These are phyloP conservation scores for Tenthredo distinguenda DNA, from an alignment of 2,888 invertebrate genomes.

Conservation along the genomic window DNA sequence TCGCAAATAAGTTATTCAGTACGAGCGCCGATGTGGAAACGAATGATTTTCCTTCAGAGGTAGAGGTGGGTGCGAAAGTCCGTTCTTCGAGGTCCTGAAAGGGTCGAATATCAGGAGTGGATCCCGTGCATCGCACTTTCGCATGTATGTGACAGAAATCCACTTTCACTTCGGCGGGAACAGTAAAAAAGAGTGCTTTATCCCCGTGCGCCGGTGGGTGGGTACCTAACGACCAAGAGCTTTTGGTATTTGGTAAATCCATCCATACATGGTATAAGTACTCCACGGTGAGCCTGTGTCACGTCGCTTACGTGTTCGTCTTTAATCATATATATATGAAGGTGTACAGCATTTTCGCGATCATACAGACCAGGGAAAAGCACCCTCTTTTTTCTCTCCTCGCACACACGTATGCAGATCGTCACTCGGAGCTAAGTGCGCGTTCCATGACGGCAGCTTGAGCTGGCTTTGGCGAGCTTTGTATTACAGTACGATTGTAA, in stretches of 20 bases:
- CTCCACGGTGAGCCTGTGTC: neutral
- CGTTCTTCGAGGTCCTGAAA: neutral
- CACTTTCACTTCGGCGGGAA: neutral
- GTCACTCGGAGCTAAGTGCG: slow-evolving; percentile 33
- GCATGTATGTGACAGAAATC: slow-evolving; percentile 30
- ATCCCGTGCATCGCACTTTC: neutral
- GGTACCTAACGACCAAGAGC: neutral
- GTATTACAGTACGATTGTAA: slow-evolving; percentile 29
- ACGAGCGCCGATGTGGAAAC: neutral
- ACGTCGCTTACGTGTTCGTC: neutral
- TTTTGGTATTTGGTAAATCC: slow-evolving; percentile 13
- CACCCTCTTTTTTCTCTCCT: slow-evolving; percentile 1
- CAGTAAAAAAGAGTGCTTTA: slow-evolving; percentile 29
- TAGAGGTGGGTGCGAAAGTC: neutral
- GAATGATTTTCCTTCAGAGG: neutral
- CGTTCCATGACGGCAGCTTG: neutral
- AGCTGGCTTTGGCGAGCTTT: slow-evolving; percentile 26
- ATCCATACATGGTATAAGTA: neutral
- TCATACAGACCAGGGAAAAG: neutral
- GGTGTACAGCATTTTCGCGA: neutral
- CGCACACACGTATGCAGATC: neutral
- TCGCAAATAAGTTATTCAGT: neutral
- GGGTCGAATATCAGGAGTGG: neutral
- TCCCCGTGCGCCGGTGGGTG: neutral
- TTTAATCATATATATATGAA: neutral